phyloP scores from a whole-genome alignment of 2,888 invertebrate genomes.

The Podabrus alpinus region DNA sequence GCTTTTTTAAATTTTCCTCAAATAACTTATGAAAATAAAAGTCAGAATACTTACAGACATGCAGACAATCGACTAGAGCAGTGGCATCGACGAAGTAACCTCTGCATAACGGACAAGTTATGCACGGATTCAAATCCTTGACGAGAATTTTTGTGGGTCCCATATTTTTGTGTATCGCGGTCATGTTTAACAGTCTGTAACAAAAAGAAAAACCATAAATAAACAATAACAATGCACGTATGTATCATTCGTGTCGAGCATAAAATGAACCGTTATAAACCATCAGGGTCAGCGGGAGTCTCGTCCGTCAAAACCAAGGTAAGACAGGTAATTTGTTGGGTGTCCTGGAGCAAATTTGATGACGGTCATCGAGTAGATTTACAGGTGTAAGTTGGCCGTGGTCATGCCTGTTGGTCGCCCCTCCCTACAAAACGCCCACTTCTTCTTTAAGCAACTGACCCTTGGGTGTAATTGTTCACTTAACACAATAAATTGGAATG shows the following conservation, averaged over 20 bases:
- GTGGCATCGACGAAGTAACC: constrained; percentile 95
- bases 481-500: neutral
- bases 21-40: neutral
- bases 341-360: constrained; percentile 18
- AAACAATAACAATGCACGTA: neutral
- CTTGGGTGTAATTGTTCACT: constrained; percentile 16
- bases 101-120: constrained; percentile 86
- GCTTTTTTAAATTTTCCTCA: neutral
- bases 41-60: constrained; percentile 79
- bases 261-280: neutral
- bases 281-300: constrained; percentile 5
- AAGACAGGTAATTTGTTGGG: constrained; percentile 1
- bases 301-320: constrained; percentile 7
- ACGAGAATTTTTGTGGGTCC: constrained; percentile 59
- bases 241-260: neutral
- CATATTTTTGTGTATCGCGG: neutral
- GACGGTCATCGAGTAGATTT: constrained; percentile 33
- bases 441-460: constrained; percentile 34
- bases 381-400: constrained; percentile 36
- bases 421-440: constrained; percentile 38
- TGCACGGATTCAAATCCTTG: constrained; percentile 78
- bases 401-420: constrained; percentile 36
- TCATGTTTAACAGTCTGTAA: constrained; percentile 8
- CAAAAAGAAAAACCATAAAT: neutral
- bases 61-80: constrained; percentile 91